Conservation (phyloP, 2,888 invertebrate genomes). For the Vannuccia rotundouncinata region DNA sequence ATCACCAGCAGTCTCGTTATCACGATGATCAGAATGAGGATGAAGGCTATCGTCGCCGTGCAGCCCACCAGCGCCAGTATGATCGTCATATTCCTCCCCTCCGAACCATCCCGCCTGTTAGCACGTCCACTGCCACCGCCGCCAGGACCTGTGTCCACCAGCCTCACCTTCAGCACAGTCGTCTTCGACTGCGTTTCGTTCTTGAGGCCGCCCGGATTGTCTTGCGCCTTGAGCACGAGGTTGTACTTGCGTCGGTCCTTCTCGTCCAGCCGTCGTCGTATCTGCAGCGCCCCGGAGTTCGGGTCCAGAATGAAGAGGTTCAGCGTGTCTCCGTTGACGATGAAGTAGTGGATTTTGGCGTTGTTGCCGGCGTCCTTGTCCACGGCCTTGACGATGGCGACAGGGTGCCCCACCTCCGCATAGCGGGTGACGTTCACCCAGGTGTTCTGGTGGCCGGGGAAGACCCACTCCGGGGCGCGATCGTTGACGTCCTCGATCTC, state of each 20-base stretch:
- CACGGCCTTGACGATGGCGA: slow-evolving; percentile 15
- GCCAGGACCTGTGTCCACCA: neutral
- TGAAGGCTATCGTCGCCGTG: slow-evolving; percentile 8
- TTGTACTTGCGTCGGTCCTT: neutral
- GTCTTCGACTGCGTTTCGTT: neutral
- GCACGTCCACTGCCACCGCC: neutral
- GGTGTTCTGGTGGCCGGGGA: neutral
- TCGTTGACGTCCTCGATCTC: slow-evolving; percentile 27
- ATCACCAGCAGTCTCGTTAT: neutral
- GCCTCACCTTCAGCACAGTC: neutral
- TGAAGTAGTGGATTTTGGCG: slow-evolving; percentile 5
- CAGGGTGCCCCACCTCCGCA: neutral
- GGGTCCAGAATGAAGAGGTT: slow-evolving; percentile 10
- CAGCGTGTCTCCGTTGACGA: neutral
- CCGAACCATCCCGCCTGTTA: neutral
- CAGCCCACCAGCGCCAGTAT: slow-evolving; percentile 14
- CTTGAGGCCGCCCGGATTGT: neutral
- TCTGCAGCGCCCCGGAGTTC: neutral
- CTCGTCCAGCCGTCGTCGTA: neutral
- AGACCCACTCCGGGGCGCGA: slow-evolving; percentile 5
- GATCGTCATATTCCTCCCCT: slow-evolving; percentile 7
- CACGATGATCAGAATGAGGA: slow-evolving; percentile 23
- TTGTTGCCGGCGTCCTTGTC: slow-evolving; percentile 19
- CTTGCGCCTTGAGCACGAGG: neutral
- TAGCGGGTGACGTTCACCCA: slow-evolving; percentile 14